Conservation (phyloP, 2,797 vertebrate genomes). For the Coendou prehensilis region DNA sequence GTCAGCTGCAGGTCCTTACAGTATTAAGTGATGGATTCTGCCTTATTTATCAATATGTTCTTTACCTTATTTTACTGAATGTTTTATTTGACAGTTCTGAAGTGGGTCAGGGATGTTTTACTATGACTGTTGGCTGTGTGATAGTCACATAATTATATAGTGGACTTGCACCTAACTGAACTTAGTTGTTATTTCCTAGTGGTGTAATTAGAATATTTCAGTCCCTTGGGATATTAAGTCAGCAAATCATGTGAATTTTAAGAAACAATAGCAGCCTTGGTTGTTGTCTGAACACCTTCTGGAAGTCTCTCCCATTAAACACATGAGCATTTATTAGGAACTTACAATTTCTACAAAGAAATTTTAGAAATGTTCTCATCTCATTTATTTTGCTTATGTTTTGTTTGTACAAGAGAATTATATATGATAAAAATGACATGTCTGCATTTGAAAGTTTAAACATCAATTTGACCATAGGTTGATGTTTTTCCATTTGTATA, state of each 20-base stretch:
- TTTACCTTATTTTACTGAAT: neutral
- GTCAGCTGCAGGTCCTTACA: neutral
- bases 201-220: neutral
- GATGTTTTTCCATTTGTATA: neutral
- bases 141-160: neutral
- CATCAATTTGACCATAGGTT: neutral
- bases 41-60: neutral
- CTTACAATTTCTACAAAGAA: neutral
- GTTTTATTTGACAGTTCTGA: neutral
- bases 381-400: neutral
- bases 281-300: neutral
- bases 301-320: neutral
- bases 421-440: neutral
- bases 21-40: neutral
- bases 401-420: neutral
- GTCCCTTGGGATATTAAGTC: neutral
- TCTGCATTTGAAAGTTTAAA: slow-evolving; percentile 20
- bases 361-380: neutral
- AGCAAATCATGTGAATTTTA: neutral
- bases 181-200: neutral
- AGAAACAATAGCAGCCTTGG: neutral
- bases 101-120: neutral
- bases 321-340: neutral
- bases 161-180: neutral
- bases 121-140: neutral